These are phyloP conservation scores for Styela plicata DNA, from an alignment of 23 tunicate genomes.

Conservation along the genomic window DNA sequence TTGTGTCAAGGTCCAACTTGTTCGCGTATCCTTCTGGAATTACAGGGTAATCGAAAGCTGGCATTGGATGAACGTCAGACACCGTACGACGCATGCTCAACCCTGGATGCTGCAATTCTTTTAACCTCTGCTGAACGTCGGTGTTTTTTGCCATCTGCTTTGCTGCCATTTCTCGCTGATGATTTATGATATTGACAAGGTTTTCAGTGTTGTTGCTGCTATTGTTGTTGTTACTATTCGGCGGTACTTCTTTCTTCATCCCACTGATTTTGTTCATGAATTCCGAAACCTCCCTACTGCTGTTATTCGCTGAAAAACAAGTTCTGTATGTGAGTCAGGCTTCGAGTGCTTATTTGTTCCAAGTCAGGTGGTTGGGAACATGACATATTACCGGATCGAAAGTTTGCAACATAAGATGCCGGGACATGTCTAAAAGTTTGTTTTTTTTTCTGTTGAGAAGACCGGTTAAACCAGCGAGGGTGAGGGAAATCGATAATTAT, in stretches of 20 bases:
- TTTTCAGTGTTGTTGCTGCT: background rate
- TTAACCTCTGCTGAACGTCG: constrained; percentile 81
- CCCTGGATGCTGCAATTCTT: constrained; percentile 73
- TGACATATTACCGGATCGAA: too few species aligned
- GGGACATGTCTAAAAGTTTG: too few species aligned
- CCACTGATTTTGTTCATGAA: constrained; percentile 37
- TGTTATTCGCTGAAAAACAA: constrained; percentile 1
- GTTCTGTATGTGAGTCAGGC: background rate
- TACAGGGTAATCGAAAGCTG: constrained; percentile 42
- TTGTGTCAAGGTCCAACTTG: constrained; percentile 63
- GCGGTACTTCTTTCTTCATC: constrained; percentile 15
- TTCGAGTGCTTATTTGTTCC: too few species aligned
- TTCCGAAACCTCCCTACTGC: constrained; percentile 36
- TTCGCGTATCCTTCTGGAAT: constrained; percentile 61
- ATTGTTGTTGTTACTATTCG: constrained; percentile 3
- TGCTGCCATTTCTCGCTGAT: constrained; percentile 29
- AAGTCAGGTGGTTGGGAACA: too few species aligned
- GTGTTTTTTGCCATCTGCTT: constrained; percentile 38
- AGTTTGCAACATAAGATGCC: too few species aligned
- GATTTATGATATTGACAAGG: constrained; percentile 12
- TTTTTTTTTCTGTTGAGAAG: too few species aligned
- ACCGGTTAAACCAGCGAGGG: too few species aligned
- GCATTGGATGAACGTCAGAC: constrained; percentile 42
- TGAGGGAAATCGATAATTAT: too few species aligned
- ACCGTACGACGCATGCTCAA: constrained; percentile 39